Evolutionary conservation across 2,888 invertebrate genomes (phyloP).

Genomic region (Myopa tessellatipennis): DNA sequence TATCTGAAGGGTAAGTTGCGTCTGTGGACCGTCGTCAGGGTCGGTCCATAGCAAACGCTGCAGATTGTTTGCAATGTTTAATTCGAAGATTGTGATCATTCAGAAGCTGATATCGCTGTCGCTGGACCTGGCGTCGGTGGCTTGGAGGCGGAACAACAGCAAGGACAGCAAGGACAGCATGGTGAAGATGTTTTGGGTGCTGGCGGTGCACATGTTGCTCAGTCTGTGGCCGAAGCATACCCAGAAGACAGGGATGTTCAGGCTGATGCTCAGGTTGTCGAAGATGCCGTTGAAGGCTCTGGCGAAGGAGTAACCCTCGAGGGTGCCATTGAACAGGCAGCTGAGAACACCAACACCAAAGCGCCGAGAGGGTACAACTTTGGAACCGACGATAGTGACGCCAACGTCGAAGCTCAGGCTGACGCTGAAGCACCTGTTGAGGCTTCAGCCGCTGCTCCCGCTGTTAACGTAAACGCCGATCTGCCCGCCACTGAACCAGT

Average conservation of each 20-base stretch:
- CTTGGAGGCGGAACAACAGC: constrained; percentile 32
- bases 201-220: constrained; percentile 59
- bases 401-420: constrained; percentile 46
- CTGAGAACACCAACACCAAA: constrained; percentile 58
- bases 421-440: constrained; percentile 41
- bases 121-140: constrained; percentile 50
- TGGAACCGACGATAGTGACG: constrained; percentile 51
- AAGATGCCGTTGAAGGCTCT: constrained; percentile 36
- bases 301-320: constrained; percentile 16
- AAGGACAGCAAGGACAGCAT: constrained; percentile 46
- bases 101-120: constrained; percentile 59
- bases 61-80: constrained; percentile 15
- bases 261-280: constrained; percentile 13
- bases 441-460: constrained; percentile 36
- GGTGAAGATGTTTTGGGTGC: constrained; percentile 58
- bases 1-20: constrained; percentile 62
- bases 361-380: constrained; percentile 63
- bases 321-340: constrained; percentile 46
- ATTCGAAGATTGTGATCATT: constrained; percentile 63
- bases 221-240: constrained; percentile 65
- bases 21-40: background rate
- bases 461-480: constrained; percentile 49
- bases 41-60: background rate
- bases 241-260: constrained; percentile 54
- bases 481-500: constrained; percentile 57